Percentiles rank a stretch among this genome's conserved stretches.
phyloP scores from a whole-genome alignment of 1,140 invertebrate species.

The Venturia canescens region DNA sequence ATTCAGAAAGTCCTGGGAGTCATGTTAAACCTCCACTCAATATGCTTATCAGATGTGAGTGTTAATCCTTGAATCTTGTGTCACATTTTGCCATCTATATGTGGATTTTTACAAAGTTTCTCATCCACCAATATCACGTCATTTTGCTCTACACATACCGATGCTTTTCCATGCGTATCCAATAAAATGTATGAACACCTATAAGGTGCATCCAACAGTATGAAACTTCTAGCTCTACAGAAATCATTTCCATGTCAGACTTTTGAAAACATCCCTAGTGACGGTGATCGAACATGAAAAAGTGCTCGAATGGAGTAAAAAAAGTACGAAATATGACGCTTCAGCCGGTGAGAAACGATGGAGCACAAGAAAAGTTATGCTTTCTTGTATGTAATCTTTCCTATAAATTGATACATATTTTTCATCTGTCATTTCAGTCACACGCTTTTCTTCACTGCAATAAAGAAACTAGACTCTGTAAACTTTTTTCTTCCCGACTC shows the following conservation, averaged over 20 bases:
- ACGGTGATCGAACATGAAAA: slow-evolving; percentile 19
- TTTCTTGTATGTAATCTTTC: background rate
- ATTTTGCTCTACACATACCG: background rate
- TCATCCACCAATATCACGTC: too few species aligned
- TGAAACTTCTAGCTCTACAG: background rate
- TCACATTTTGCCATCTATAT: too few species aligned
- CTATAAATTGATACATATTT: background rate
- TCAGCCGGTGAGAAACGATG: background rate
- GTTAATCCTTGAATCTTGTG: too few species aligned
- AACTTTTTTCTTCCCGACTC: too few species aligned
- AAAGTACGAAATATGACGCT: background rate
- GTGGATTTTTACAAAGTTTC: background rate
- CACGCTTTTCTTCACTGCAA: too few species aligned
- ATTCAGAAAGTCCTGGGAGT: too few species aligned
- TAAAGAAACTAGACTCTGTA: too few species aligned
- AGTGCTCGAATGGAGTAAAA: background rate
- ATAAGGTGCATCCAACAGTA: background rate
- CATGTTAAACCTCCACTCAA: too few species aligned
- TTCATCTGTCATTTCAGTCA: background rate
- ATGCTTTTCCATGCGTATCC: too few species aligned
- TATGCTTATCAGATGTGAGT: too few species aligned
- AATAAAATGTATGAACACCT: background rate
- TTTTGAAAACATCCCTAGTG: background rate
- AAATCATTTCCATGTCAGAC: background rate
- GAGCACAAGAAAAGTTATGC: background rate